Percentiles rank a stretch among this genome's conserved stretches.
Evolutionary conservation across 2,797 vertebrate genomes (phyloP).

Genomic region (Enteromius unitaeniatus): DNA sequence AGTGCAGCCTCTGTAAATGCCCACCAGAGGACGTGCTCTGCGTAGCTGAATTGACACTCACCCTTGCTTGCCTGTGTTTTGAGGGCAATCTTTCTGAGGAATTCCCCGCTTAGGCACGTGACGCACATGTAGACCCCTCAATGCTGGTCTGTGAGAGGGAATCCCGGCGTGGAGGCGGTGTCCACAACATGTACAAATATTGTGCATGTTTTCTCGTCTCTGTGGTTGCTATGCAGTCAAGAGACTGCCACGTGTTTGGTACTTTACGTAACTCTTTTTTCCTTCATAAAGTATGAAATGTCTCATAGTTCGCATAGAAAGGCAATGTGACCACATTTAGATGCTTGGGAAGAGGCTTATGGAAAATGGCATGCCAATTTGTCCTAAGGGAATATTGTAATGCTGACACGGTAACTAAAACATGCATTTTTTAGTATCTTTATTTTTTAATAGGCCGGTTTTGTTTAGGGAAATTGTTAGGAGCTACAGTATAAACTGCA

Average conservation of each 20-base stretch:
- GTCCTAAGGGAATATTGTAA: slow-evolving; percentile 2
- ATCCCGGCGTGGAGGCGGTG: slow-evolving; percentile 49
- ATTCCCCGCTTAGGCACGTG: slow-evolving; percentile 75
- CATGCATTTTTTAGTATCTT: neutral
- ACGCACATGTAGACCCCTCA: slow-evolving; percentile 74
- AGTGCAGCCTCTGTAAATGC: neutral
- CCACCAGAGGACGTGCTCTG: slow-evolving; percentile 73
- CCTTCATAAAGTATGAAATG: slow-evolving; percentile 7
- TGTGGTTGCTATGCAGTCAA: slow-evolving; percentile 25
- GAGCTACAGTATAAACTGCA: neutral
- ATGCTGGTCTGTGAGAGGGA: slow-evolving; percentile 68
- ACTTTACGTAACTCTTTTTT: neutral
- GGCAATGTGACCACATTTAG: neutral
- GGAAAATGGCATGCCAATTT: slow-evolving; percentile 5
- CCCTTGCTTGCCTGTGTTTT: slow-evolving; percentile 6
- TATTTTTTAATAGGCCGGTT: neutral
- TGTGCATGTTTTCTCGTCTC: slow-evolving; percentile 19
- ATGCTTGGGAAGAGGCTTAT: neutral
- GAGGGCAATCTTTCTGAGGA: slow-evolving; percentile 64
- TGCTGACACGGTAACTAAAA: neutral
- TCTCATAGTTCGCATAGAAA: slow-evolving; percentile 8
- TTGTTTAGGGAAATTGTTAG: slow-evolving; percentile 16
- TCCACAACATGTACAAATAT: slow-evolving; percentile 24
- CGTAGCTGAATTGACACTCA: slow-evolving; percentile 13
- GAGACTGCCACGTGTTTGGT: slow-evolving; percentile 23